Evolutionary conservation across 2,113 vertebrate genomes (phyloP).

Genomic region (Scalopus aquaticus): DNA sequence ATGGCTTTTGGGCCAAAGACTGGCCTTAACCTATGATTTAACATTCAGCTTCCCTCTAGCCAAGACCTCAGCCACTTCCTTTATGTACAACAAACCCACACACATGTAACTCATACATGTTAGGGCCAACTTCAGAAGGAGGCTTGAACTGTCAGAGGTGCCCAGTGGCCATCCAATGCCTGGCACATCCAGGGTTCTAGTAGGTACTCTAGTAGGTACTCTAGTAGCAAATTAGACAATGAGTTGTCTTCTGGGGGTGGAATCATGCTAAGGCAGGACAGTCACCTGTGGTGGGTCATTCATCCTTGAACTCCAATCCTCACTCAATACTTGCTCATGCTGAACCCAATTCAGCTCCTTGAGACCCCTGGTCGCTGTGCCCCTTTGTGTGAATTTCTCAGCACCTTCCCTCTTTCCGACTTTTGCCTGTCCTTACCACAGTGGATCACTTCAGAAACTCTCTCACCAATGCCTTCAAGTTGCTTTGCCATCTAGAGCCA

Average conservation of each 20-base stretch:
- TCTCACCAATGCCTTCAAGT: not conserved
- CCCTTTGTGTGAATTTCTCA: not conserved
- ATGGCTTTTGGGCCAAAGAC: not conserved
- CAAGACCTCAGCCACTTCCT: not conserved
- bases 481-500: not conserved
- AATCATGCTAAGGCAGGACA: not conserved
- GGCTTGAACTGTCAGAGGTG: not conserved
- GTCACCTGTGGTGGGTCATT: not conserved
- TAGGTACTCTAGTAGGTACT: not conserved
- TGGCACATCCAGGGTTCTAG: not conserved
- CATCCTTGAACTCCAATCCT: not conserved
- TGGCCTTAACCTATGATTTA: not conserved
- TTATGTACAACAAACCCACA: not conserved
- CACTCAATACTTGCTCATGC: not conserved
- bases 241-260: not conserved
- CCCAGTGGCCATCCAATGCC: not conserved
- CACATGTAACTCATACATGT: not conserved
- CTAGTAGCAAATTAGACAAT: not conserved
- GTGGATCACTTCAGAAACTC: not conserved
- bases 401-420: not conserved
- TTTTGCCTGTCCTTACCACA: not conserved
- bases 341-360: not conserved
- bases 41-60: not conserved
- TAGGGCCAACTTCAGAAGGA: not conserved
- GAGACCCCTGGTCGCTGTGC: not conserved